phyloP scores from a whole-genome alignment of 2,113 vertebrate species.

The Lipophrys pholis region DNA sequence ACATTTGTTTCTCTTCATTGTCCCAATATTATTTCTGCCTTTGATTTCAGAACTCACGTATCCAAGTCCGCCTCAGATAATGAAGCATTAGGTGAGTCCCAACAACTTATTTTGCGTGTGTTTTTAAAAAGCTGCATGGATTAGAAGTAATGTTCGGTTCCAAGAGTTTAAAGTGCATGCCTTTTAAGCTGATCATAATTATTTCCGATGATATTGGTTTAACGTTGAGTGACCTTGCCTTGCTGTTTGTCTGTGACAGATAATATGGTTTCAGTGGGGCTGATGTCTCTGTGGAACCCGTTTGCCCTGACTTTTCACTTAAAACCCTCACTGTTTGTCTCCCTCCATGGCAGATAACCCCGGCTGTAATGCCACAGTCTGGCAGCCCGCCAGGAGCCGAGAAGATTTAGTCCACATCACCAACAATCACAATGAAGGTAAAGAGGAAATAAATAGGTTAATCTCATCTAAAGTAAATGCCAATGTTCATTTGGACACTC shows the following conservation, averaged over 20 bases:
- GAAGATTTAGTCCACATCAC: conserved; percentile 83
- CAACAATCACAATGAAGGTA: conserved; percentile 90
- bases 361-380: conserved; percentile 74
- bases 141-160: background rate
- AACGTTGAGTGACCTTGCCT: too few relatives aligned
- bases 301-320: conserved; percentile 33
- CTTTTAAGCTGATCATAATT: too few relatives aligned
- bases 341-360: conserved; percentile 65
- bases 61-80: conserved; percentile 89
- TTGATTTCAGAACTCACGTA: conserved; percentile 78
- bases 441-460: conserved; percentile 66
- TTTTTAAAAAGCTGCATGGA: background rate
- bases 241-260: background rate
- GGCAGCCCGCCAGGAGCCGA: conserved; percentile 81
- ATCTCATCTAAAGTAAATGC: conserved; percentile 45
- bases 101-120: background rate
- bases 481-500: conserved; percentile 38
- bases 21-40: background rate
- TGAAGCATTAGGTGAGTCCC: conserved; percentile 88
- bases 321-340: conserved; percentile 42
- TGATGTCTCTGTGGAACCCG: conserved; percentile 8
- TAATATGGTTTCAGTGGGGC: conserved; percentile 23
- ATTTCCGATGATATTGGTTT: too few relatives aligned
- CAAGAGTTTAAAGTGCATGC: background rate
- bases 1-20: too few relatives aligned